Base-by-base conservation (phyloP, 2,888 invertebrate species). In the Xylophagus ater region DNA sequence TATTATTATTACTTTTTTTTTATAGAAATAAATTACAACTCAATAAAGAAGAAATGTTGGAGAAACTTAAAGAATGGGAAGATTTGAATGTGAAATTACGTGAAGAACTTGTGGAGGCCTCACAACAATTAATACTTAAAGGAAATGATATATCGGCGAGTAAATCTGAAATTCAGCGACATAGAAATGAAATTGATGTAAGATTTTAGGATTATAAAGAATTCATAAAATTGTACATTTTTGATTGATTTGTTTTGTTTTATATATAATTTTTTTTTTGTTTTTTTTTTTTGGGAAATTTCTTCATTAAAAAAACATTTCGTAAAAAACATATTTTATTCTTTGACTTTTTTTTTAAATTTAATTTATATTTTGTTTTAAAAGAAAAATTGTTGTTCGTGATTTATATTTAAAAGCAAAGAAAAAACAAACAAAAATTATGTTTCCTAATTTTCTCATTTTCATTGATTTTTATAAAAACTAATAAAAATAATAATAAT, bases 111-210 rank as follows among this genome's bases (percentile, higher is more conserved):
- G 67, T 70, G 57, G 73, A 73, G 44, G 60, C 72, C 45, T 65
- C 70, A 45, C 65, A 67, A 42, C 70, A 71, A 50, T 51, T 72
- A 26, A 63, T 67, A 50, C 59, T 61, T 34, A 72, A 71, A 51
- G 67, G 67, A 47, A 65, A 53, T 41, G 72, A 73, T 50, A 62
- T 73, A 38, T 67, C 69, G 41, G 64, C 64, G 42, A 60, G 69
- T 42, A 71, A 69, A 53, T 55, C 62, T 4, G 72, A 73, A 51
- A 57, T 73, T 52, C 70, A 70, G 49, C 62, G 68, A 42, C 70
- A 72, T 54, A 61, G 71, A 47, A 68, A 71, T 49, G 69, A 73
- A 57, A 70, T 72, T 49, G 72, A 72, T 62, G 73, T 73, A 62
- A 63, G 63, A 54, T 62, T 57, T 52, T 63, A 56, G 51, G 25